Evolutionary conservation across 2,888 invertebrate species (phyloP).

Genomic region (Leptinotarsa peninsularis): DNA sequence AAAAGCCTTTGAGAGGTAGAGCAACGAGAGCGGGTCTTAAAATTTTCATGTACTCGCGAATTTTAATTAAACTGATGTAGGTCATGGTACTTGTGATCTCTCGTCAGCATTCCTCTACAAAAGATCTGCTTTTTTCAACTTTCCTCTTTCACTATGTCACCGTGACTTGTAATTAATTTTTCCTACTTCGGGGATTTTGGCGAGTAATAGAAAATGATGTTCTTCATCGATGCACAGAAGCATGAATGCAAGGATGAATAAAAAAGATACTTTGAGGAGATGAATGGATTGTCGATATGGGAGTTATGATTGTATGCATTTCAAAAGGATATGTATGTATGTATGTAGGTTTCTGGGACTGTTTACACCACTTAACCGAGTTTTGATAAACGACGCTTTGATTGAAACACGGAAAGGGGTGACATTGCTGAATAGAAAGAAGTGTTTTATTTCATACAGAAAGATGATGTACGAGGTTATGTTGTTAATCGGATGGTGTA

Average conservation of each 20-base stretch:
- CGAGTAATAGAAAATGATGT: constrained; percentile 19
- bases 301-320: background rate
- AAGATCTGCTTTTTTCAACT: constrained; percentile 32
- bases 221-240: background rate
- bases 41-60: constrained; percentile 42
- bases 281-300: background rate
- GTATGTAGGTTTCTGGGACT: too few species aligned
- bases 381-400: too few species aligned
- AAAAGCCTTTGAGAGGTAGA: constrained; percentile 29
- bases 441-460: too few species aligned
- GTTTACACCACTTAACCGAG: too few species aligned
- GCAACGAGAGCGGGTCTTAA: constrained; percentile 36
- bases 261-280: background rate
- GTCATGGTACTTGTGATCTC: constrained; percentile 41
- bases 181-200: constrained; percentile 23
- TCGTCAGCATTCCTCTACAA: constrained; percentile 32
- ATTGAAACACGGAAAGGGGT: too few species aligned
- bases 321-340: too few species aligned
- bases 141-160: constrained; percentile 24
- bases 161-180: constrained; percentile 33
- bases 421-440: too few species aligned
- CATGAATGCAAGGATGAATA: background rate
- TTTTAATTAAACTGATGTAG: constrained; percentile 48
- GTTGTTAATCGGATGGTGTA: too few species aligned
- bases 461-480: too few species aligned